These are phyloP conservation scores for Takifugu rubripes DNA, from an alignment of 2,797 vertebrate genomes.

Conservation along the genomic window DNA sequence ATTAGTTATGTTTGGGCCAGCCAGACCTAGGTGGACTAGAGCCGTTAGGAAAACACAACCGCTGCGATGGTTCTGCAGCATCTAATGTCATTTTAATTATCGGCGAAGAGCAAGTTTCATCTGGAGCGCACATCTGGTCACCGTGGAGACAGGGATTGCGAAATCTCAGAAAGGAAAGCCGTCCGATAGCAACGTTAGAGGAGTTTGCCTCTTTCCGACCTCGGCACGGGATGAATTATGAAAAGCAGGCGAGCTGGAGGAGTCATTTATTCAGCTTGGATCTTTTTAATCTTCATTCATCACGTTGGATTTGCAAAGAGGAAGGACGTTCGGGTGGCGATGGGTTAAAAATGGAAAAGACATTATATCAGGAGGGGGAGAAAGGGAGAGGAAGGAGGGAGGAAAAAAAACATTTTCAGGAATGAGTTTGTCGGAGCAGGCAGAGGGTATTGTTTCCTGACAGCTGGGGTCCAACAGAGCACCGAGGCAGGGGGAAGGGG, in stretches of 20 bases:
- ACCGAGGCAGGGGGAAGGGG: conserved; percentile 64
- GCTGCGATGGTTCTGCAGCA: conserved; percentile 12
- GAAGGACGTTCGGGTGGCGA: conserved; percentile 79
- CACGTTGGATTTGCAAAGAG: conserved; percentile 66
- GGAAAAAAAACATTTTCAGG: conserved; percentile 79
- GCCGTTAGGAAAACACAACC: conserved; percentile 8
- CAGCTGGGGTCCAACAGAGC: conserved; percentile 78
- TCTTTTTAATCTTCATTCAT: conserved; percentile 70
- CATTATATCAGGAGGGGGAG: conserved; percentile 72
- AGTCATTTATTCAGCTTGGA: conserved; percentile 57
- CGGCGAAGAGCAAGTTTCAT: conserved; percentile 13
- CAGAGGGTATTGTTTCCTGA: conserved; percentile 84
- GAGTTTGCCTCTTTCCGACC: conserved; percentile 34
- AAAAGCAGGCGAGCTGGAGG: conserved; percentile 52
- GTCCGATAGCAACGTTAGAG: conserved; percentile 1
- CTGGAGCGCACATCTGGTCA: conserved; percentile 32
- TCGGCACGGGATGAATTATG: conserved; percentile 48
- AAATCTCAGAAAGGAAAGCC: conserved; percentile 6
- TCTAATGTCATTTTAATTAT: conserved; percentile 23
- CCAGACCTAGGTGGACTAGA: conserved; percentile 1
- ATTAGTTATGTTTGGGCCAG: conserved; percentile 30
- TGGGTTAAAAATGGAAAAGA: conserved; percentile 84
- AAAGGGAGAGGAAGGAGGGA: conserved; percentile 46
- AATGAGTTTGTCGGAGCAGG: conserved; percentile 80
- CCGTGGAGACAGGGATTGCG: conserved; percentile 18